These are phyloP conservation scores for Ciconia boyciana DNA, from an alignment of 2,113 vertebrate species.

Conservation along the genomic window DNA sequence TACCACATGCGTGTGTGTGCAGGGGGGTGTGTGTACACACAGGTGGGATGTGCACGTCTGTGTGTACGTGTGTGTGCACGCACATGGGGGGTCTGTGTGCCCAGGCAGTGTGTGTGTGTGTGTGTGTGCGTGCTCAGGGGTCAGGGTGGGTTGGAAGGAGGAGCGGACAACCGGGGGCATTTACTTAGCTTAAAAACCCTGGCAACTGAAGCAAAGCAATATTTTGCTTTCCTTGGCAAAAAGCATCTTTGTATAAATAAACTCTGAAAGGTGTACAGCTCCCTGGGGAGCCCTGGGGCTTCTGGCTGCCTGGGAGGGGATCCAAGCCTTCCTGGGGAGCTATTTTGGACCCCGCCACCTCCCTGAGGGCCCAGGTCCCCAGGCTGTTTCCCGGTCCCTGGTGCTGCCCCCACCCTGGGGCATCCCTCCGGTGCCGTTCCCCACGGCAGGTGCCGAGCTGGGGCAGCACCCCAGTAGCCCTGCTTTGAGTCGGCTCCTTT, in stretches of 20 bases:
- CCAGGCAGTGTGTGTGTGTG: background rate
- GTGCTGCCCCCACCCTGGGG: background rate
- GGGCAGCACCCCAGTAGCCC: background rate
- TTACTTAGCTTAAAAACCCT: background rate
- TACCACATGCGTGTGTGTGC: fast-evolving
- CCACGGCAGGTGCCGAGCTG: fast-evolving
- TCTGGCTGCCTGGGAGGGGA: background rate
- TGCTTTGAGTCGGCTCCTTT: background rate
- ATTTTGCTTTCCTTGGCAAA: background rate
- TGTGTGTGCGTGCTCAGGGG: too few relatives aligned
- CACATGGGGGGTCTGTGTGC: background rate
- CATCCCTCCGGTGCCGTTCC: background rate
- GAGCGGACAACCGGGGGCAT: fast-evolving
- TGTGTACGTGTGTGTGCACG: background rate
- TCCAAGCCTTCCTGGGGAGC: background rate
- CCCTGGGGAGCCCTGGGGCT: background rate
- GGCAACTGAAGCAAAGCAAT: background rate
- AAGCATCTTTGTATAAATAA: background rate
- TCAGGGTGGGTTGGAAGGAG: background rate
- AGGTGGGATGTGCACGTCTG: background rate
- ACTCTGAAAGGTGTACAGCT: background rate
- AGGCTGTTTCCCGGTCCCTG: background rate
- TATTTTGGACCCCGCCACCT: background rate
- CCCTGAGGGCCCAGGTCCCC: too few relatives aligned
- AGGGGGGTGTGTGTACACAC: fast-evolving